phyloP scores from a whole-genome alignment of 2,113 vertebrate genomes.

The Oceanites oceanicus region DNA sequence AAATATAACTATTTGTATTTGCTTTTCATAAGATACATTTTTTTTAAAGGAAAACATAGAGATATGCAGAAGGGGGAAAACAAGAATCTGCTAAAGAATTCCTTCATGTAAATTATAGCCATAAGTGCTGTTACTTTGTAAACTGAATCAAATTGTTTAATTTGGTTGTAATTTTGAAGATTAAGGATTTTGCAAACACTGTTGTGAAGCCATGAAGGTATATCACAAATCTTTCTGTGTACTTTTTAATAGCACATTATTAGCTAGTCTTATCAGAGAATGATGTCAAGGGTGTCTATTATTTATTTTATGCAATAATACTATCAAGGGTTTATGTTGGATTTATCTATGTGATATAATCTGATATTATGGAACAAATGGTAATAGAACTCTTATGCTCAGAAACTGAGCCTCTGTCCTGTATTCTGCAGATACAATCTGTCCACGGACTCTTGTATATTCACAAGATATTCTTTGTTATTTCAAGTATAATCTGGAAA shows the following conservation, averaged over 20 bases:
- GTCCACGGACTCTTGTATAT: not conserved
- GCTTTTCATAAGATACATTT: not conserved
- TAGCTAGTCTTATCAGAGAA: not conserved
- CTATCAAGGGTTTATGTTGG: not conserved
- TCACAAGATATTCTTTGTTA: not conserved
- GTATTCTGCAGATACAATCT: not conserved
- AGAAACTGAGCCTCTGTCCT: not conserved
- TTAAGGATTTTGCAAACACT: not conserved
- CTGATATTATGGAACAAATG: not conserved
- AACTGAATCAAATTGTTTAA: not conserved
- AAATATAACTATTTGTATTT: not conserved
- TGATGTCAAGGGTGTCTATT: not conserved
- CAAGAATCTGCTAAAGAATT: not conserved
- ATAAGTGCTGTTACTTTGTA: not conserved
- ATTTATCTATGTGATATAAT: not conserved
- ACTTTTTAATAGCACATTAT: not conserved
- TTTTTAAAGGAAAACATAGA: not conserved
- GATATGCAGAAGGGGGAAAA: fast-evolving
- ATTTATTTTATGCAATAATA: not conserved
- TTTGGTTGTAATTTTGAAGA: not conserved
- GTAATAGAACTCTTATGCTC: not conserved
- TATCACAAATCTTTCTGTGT: not conserved
- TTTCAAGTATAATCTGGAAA: not conserved
- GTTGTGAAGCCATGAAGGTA: not conserved
- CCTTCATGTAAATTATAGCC: not conserved